Conservation (phyloP, 2,888 invertebrate species). For the Meiosimyza platycephala region DNA sequence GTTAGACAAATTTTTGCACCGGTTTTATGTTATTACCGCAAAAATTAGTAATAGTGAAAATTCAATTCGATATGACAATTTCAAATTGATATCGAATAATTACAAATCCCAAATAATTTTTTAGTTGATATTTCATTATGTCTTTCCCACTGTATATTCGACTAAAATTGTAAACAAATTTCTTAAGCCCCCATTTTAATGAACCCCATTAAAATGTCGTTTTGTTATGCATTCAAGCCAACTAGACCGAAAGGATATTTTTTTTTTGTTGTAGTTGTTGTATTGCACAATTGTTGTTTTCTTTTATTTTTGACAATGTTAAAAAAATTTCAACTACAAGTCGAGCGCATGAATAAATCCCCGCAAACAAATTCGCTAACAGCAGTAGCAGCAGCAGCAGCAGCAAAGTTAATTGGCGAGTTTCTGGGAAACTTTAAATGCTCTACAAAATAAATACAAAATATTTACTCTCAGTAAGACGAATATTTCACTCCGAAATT, state of each 20-base stretch:
- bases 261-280: conserved; percentile 7
- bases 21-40: no score
- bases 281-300: neutral
- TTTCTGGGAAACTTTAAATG: no score
- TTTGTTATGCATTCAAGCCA: conserved; percentile 37
- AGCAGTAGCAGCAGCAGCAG: conserved; percentile 24
- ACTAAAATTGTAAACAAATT: conserved; percentile 29
- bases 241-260: conserved; percentile 39
- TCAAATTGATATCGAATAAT: no score
- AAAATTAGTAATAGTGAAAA: no score
- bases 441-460: no score
- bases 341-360: conserved; percentile 22
- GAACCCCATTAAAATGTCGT: conserved; percentile 40
- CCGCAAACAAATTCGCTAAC: conserved; percentile 9
- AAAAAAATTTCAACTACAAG: conserved; percentile 30
- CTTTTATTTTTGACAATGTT: conserved; percentile 15
- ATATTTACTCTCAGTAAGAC: no score
- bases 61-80: no score
- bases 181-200: conserved; percentile 28
- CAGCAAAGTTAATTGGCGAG: neutral
- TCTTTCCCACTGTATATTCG: neutral
- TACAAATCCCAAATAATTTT: neutral
- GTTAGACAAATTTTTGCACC: no score
- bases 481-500: no score
- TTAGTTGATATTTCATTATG: neutral